These are phyloP conservation scores for Gymnothorax javanicus DNA, from an alignment of 2,797 vertebrate species.

Conservation along the genomic window DNA sequence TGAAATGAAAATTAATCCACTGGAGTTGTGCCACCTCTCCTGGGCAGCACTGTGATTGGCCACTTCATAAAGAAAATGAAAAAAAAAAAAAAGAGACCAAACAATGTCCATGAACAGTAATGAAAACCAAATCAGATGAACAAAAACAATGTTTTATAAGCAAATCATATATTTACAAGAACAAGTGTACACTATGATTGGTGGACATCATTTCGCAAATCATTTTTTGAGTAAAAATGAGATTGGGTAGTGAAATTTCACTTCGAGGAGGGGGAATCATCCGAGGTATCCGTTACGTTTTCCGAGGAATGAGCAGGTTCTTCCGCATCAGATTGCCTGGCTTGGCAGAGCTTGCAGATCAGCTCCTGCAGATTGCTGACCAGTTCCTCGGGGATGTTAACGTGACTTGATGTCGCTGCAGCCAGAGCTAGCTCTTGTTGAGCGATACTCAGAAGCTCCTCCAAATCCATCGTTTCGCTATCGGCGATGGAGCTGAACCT, in stretches of 20 bases:
- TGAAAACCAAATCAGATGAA: background rate
- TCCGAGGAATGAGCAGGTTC: background rate
- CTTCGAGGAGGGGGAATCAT: background rate
- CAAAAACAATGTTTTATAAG: background rate
- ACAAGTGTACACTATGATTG: background rate
- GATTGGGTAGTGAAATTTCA: background rate
- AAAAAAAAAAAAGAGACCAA: too few relatives aligned
- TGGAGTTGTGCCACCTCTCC: background rate
- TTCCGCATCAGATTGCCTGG: background rate
- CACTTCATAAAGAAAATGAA: background rate
- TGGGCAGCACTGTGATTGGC: background rate
- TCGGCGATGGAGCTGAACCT: background rate
- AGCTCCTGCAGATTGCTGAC: background rate
- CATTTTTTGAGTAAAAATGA: background rate
- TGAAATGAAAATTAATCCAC: background rate
- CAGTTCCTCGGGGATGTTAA: background rate
- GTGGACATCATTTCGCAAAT: background rate
- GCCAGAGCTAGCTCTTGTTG: background rate
- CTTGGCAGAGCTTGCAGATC: background rate
- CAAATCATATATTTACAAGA: background rate
- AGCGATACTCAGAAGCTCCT: background rate
- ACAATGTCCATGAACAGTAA: background rate
- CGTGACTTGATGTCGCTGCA: background rate
- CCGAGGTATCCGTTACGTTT: background rate
- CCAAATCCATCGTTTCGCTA: background rate